A percentile compares a stretch with the other conserved stretches of the same genome.
phyloP scores from a whole-genome alignment of 2,888 invertebrate species.

The Alitta virens region DNA sequence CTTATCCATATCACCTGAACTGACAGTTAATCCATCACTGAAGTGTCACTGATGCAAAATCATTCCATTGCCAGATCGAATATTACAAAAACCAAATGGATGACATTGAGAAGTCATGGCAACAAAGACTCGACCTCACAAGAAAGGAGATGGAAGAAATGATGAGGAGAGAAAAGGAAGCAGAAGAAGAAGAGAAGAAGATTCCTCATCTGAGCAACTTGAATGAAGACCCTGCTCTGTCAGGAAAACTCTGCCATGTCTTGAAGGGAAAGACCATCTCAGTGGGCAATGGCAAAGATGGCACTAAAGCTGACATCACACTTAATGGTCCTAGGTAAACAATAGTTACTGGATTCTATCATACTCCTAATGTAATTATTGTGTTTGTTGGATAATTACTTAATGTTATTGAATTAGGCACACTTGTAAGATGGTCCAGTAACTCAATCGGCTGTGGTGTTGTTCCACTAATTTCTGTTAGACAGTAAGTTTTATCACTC shows the following conservation, averaged over 20 bases:
- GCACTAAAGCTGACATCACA: conserved; percentile 25
- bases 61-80: conserved; percentile 19
- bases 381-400: no score
- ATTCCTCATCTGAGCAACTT: conserved; percentile 34
- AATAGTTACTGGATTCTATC: no score
- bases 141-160: conserved; percentile 26
- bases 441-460: no score
- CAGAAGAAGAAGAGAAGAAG: conserved; percentile 25
- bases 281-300: conserved; percentile 31
- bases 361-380: no score
- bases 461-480: no score
- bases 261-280: not conserved
- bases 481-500: no score
- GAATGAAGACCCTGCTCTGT: conserved; percentile 35
- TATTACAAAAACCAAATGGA: conserved; percentile 32
- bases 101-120: conserved; percentile 27
- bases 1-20: no score
- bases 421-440: no score
- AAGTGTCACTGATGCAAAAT: no score
- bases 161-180: conserved; percentile 14
- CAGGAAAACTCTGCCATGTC: conserved; percentile 31
- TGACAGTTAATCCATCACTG: no score
- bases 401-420: no score
- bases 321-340: conserved; percentile 29
- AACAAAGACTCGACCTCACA: conserved; percentile 25